Evolutionary conservation across 2,113 vertebrate genomes (phyloP), one percentile per base, ranked within the genome.

Genomic region (Nestor notabilis): DNA sequence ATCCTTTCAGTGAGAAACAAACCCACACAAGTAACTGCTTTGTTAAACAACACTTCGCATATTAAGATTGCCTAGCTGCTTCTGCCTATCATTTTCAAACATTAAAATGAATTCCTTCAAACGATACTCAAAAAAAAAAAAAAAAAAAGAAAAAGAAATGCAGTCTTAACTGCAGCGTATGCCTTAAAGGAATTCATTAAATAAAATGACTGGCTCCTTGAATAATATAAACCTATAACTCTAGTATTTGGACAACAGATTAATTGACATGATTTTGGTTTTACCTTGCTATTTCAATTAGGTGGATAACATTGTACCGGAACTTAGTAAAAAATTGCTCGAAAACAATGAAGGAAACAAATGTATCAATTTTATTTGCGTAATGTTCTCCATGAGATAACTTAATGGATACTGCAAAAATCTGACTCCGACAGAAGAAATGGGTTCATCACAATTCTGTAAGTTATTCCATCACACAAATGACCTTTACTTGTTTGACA

Each of bases 341-440:
- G 81, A 70, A 96, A 92, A 10, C n/a, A 90, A n/a, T 35, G 23
- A 63, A 80, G 10, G 6, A 96, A 80, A 33, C 6, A 92, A 66
- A 90, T 64, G 7, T 44, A 66, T 86, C 39, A 80, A n/a, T 86
- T 93, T 89, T 86, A 68, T 95, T 93, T 92, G 39, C 71, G 70
- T 83, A 76, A 63, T 55, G 14, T 71, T 88, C 71, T 86, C 60
- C 55, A 24, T 55, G 55, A 33, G 28, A 56, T 60, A 81, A 83
- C 6, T 69, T 75, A 93, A 91, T 5, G 4, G 50, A 21, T 86
- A 74, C 9, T 25, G 9, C 9, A 83, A 71, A 88, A 80, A 70
- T 74, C 37, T 79, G 27, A 58, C 60, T 83, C 33, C 1, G 3
- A 78, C n/a, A 70, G 44, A 80, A 83, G 23, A 77, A 97, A 83